Base-by-base conservation (phyloP, 2,888 invertebrate species). In the Trachelus stipa region DNA sequence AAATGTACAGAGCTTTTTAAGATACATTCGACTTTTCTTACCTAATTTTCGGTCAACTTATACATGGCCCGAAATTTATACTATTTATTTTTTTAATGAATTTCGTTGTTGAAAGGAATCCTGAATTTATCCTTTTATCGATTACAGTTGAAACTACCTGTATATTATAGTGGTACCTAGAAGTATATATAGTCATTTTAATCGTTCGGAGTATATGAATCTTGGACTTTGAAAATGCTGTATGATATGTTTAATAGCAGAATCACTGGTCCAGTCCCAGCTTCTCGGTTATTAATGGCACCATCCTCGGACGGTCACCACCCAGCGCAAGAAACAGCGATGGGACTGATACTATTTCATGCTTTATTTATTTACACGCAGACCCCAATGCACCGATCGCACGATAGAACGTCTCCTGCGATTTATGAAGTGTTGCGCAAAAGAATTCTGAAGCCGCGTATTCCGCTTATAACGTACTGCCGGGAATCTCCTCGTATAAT, bases 281-380 rank as follows among this genome's bases (percentile, higher is more conserved):
- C 75, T 80, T 76, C 69, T 69, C 79, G 77, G 81, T 87, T 87
- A 87, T 87, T 87, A 87, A 87, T 87, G 86, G 84, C 84, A 79
- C 80, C 82, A 82, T 84, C 83, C 81, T 79, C 80, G 80, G 76
- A 80, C 81, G 85, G 85, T 86, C 86, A 86, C 83, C 86, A 79
- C 79, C 81, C 84, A 76, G 80, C 79, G 79, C 79, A 77, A 81
- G 79, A 81, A 84, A 81, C 81, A 79, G 81, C 87, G 85, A 88
- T 86, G 83, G 81, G 83, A 82, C 83, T 78, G 84, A 88, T 85
- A 85, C 82, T 84, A 85, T 84, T 84, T 84, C 83, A 82, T 83
- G 81, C 82, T 84, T 86, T 85, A 87, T 87, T 88, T 86, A 86
- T 87, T 87, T 85, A 87, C 85, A 86, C 86, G 86, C 83, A 77